Base-by-base conservation (phyloP, 2,888 invertebrate genomes). In the Yponomeuta evonymella region DNA sequence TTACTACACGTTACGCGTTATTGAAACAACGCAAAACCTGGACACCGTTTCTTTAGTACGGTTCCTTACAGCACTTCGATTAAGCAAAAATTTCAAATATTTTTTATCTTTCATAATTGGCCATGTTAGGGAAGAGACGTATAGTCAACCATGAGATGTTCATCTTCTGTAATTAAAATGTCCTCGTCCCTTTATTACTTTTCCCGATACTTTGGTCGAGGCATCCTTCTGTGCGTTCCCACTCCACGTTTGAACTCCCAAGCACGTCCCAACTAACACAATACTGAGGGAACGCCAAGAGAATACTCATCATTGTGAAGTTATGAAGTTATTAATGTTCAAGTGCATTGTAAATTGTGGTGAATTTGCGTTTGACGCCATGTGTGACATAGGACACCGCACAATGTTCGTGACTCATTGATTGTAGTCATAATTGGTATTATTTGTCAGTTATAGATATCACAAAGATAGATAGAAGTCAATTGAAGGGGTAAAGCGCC, bases 231-330 rank as follows among this genome's bases (percentile, higher is more conserved):
- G 5, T 15, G 51, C 15, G 1, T 58, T 12, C 12, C 51, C 15
- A 75, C 77, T 77, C 79, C 82, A 76, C 79, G 80, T 80, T 75
- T 73, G 74, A 75, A 79, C 78, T 79, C 79, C 78, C 75, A 81
- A 36, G 65, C 83, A 80, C 80, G 79, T 81, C 76, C 77, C 73
- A 72, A 58, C 51, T 58, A 74, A 73, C 74, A 71, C 67, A 69
- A 71, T 71, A 68, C 71, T 66, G 12, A 36, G 48, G 70, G 70
- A 70, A 70, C 30, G 66, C 51, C n/a, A 15, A 29, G n/a, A 58
- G 48, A 66, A 70, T 70, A 70, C 70, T 70, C 70, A 70, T 70
- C 70, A 48, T 65, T 15, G 69, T 29, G 30, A 67, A 15, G 63
- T 70, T 65, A 48, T 48, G 70, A 29, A 70, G 48, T 43, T 48